phyloP scores from a whole-genome alignment of 2,888 invertebrate genomes.

The Plusia festucae region DNA sequence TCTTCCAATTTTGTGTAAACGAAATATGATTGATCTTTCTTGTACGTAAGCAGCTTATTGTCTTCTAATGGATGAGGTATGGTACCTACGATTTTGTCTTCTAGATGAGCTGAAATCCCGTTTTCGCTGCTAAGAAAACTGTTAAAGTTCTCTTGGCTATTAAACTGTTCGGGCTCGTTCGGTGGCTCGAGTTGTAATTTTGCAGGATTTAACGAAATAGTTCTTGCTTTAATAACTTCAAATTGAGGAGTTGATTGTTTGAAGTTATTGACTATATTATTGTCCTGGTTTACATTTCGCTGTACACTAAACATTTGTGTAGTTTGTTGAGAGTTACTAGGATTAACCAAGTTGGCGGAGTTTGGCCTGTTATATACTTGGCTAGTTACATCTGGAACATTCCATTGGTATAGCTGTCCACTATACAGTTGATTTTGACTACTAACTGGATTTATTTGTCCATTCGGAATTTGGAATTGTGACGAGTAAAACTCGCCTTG shows the following conservation, averaged over 20 bases:
- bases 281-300: conserved; percentile 46
- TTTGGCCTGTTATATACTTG: conserved; percentile 77
- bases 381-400: conserved; percentile 82
- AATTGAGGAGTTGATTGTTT: conserved; percentile 53
- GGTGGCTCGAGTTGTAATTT: conserved; percentile 70
- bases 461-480: conserved; percentile 60
- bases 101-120: conserved; percentile 81
- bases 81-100: conserved; percentile 82
- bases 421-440: conserved; percentile 77
- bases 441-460: conserved; percentile 53
- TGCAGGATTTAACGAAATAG: conserved; percentile 65
- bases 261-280: conserved; percentile 23
- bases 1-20: conserved; percentile 77
- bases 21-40: conserved; percentile 83
- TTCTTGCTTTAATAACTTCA: conserved; percentile 76
- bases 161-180: conserved; percentile 63
- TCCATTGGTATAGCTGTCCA: conserved; percentile 82
- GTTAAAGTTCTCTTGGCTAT: conserved; percentile 69
- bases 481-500: conserved; percentile 62
- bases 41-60: conserved; percentile 80
- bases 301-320: conserved; percentile 56
- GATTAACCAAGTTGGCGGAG: conserved; percentile 61
- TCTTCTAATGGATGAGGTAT: conserved; percentile 79
- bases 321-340: conserved; percentile 50
- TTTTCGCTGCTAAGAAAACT: conserved; percentile 71